These are phyloP conservation scores for Lasioglossum baleicum DNA, from an alignment of 1,140 invertebrate species.

Conservation along the genomic window DNA sequence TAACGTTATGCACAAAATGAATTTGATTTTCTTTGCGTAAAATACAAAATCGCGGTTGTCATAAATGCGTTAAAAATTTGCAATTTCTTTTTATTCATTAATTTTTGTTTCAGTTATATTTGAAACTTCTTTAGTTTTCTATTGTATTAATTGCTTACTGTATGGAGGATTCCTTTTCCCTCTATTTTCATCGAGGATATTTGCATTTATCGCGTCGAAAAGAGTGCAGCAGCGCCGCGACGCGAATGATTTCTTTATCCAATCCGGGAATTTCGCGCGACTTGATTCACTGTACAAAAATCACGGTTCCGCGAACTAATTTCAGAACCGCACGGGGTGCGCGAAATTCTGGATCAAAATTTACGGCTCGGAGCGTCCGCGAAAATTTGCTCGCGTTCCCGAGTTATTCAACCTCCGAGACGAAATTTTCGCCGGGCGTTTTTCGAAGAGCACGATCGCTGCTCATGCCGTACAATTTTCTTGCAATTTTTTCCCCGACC, in stretches of 20 bases:
- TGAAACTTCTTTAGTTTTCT: too few species aligned
- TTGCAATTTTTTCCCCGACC: not conserved
- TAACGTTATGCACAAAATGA: too few species aligned
- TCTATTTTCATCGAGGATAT: too few species aligned
- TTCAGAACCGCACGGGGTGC: not conserved
- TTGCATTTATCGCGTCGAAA: not conserved
- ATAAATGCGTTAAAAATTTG: too few species aligned
- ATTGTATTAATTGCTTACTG: too few species aligned
- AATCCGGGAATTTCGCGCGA: slow-evolving; percentile 4
- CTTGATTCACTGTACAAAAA: not conserved
- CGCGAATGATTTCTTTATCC: slow-evolving; percentile 45
- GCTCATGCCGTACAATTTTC: not conserved
- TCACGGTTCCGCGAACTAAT: slow-evolving; percentile 2
- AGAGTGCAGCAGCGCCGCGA: slow-evolving; percentile 38
- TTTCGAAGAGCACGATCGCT: not conserved
- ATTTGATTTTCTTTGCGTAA: too few species aligned
- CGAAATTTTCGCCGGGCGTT: not conserved
- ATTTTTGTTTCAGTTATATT: too few species aligned
- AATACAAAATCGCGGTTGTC: too few species aligned
- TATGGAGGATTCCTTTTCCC: too few species aligned
- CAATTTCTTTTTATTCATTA: too few species aligned
- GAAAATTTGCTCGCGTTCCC: not conserved
- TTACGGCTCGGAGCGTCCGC: slow-evolving; percentile 8
- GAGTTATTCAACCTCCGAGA: not conserved
- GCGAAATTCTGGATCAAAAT: not conserved